Evolutionary conservation across 2,888 invertebrate species (phyloP), one percentile per base, ranked within the genome.

Genomic region (Monoplex corrugatus): DNA sequence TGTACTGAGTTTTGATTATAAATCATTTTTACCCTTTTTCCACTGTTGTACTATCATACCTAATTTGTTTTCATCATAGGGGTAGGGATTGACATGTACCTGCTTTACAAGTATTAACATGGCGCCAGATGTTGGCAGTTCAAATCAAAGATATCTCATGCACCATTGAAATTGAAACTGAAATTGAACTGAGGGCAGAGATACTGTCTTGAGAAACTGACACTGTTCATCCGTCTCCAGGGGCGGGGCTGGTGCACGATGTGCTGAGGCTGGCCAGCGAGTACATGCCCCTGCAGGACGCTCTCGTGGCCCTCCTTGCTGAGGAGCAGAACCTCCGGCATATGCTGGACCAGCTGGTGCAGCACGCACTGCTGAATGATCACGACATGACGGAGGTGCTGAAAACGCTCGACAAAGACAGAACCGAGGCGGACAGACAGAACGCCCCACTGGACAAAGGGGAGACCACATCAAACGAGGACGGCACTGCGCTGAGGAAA

Each of bases 211-310:
- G n/a, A n/a, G n/a, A n/a, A n/a, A n/a, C n/a, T n/a, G n/a, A n/a
- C n/a, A n/a, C n/a, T n/a, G n/a, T n/a, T n/a, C n/a, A n/a, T n/a
- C n/a, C n/a, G n/a, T 19, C 6, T 82, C 28, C 82, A 82, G 82
- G 44, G 3, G 82, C 82, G 23, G 40, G 82, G 82, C 44, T 16
- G 13, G 44, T 44, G 40, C 82, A 82, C 82, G 82, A 82, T n/a
- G 43, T 82, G 6, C 23, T 43, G 3, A 10, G 8, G 43, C 28
- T 82, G 82, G 13, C 43, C 82, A 28, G 43, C 35, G 6, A 28
- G 28, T 82, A 82, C 82, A 40, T 82, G 43, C 82, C 82, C 28
- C 28, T 82, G 35, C 82, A 82, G 35, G 23, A 40, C 13, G 82
- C 44, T 28, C 43, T 82, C 43, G 2, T 5, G 16, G 5, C 13